These are phyloP conservation scores for Acinonyx jubatus DNA, from an alignment of 2,113 vertebrate genomes.

Conservation along the genomic window DNA sequence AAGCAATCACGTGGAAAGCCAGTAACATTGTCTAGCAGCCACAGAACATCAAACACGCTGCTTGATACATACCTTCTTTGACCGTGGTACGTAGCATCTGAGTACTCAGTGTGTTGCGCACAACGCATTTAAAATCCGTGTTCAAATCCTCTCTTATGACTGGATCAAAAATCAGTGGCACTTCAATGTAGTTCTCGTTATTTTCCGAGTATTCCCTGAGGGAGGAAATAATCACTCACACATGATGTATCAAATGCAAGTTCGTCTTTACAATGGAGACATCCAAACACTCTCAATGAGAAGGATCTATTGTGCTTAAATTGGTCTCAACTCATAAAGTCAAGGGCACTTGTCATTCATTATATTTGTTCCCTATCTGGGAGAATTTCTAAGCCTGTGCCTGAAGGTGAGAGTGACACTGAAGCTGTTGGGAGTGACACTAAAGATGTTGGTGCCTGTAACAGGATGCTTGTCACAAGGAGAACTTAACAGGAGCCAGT, in stretches of 20 bases:
- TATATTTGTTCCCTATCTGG: neutral
- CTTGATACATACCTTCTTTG: constrained; percentile 86
- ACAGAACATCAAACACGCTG: neutral
- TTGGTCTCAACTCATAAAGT: neutral
- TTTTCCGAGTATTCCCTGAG: constrained; percentile 87
- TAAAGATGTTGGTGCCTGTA: neutral
- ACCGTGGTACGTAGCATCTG: constrained; percentile 86
- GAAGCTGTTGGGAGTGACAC: neutral
- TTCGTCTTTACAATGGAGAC: neutral
- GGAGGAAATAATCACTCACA: neutral
- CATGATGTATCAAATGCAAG: rapidly evolving
- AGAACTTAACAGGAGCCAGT: neutral
- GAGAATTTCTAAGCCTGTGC: neutral
- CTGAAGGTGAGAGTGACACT: neutral
- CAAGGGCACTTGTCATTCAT: neutral
- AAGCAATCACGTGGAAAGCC: neutral
- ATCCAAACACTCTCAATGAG: neutral
- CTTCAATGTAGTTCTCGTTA: constrained; percentile 88
- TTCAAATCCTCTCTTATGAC: constrained; percentile 87
- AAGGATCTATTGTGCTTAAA: neutral
- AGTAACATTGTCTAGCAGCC: too few relatives aligned
- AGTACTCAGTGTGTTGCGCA: constrained; percentile 83
- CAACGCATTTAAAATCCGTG: constrained; percentile 88
- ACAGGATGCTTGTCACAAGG: neutral
- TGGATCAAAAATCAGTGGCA: constrained; percentile 86